Conservation (phyloP, 2,888 invertebrate species). For the Malacosoma neustria region DNA sequence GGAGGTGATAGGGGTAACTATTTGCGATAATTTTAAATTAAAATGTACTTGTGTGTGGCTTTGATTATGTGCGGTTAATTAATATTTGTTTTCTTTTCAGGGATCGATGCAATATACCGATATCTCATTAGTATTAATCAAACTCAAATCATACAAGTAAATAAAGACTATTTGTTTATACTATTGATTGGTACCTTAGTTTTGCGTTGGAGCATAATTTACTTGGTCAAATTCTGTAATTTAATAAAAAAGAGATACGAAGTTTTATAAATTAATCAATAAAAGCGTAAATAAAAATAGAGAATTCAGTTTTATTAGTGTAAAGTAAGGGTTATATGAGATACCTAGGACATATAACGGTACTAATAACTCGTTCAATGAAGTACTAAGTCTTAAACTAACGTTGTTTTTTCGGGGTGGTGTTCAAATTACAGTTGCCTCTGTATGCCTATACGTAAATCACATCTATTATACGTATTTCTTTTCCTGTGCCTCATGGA, state of each 20-base stretch:
- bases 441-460: too few relatives aligned
- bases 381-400: too few relatives aligned
- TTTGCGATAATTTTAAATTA: too few relatives aligned
- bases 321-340: constrained; percentile 3
- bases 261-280: constrained; percentile 52
- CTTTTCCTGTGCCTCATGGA: too few relatives aligned
- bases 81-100: constrained; percentile 2
- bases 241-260: constrained; percentile 41
- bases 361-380: too few relatives aligned
- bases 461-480: too few relatives aligned
- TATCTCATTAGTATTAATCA: constrained; percentile 4
- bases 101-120: neutral
- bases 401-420: too few relatives aligned
- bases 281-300: constrained; percentile 69
- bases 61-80: too few relatives aligned
- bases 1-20: too few relatives aligned
- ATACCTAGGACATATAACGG: too few relatives aligned
- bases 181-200: constrained; percentile 31
- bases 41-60: too few relatives aligned
- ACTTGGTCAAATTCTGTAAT: constrained; percentile 45
- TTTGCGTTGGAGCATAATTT: constrained; percentile 33
- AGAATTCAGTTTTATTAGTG: constrained; percentile 47
- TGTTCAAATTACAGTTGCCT: too few relatives aligned
- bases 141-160: constrained; percentile 47
- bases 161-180: constrained; percentile 47